phyloP scores from a whole-genome alignment of 2,113 vertebrate species.

The Calyptomena viridis region DNA sequence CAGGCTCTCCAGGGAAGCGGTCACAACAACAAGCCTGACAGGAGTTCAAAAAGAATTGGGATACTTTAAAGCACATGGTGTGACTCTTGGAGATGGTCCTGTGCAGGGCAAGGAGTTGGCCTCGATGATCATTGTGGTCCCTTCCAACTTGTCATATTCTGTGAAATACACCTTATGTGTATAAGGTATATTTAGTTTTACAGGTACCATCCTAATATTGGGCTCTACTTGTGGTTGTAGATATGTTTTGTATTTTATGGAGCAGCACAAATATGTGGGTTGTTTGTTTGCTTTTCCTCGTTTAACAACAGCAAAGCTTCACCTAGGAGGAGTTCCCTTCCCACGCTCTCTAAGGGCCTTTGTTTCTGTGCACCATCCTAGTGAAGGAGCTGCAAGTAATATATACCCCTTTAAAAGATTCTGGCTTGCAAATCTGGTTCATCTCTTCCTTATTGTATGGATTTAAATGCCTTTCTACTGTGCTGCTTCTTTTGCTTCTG shows the following conservation, averaged over 20 bases:
- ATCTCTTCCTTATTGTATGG: background rate
- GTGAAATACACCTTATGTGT: background rate
- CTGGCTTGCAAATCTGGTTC: background rate
- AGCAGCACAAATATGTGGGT: background rate
- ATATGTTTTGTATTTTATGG: background rate
- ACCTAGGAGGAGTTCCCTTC: background rate
- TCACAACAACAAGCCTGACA: background rate
- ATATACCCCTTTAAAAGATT: background rate
- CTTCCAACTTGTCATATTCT: background rate
- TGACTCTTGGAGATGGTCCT: background rate
- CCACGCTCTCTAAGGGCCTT: background rate
- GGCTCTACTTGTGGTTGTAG: background rate
- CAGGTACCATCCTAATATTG: background rate
- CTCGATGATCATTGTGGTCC: background rate
- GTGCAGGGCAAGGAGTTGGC: background rate
- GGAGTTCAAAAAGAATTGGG: background rate
- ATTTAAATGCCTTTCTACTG: background rate
- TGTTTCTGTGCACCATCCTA: background rate
- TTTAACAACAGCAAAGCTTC: background rate
- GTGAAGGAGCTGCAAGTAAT: background rate
- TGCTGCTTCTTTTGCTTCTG: background rate
- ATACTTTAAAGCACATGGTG: too few species aligned
- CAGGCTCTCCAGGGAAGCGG: background rate
- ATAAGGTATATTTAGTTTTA: background rate
- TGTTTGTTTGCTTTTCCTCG: background rate